Evolutionary conservation across 2,113 vertebrate genomes (phyloP).

Genomic region (Albula glossodonta): DNA sequence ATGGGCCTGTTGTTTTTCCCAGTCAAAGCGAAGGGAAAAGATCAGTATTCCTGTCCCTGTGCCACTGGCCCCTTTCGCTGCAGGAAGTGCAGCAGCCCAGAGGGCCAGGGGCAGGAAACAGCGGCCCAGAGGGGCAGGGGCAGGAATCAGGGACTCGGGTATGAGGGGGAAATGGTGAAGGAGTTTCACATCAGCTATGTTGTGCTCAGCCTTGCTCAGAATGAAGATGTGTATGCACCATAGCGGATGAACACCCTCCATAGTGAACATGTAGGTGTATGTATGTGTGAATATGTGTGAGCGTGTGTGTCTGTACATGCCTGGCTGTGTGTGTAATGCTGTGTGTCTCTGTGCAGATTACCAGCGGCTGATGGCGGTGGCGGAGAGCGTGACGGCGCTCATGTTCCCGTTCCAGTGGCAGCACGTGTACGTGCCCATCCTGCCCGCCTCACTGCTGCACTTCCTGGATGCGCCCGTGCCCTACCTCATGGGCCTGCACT

Average conservation of each 20-base stretch:
- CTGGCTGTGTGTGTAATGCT: background rate
- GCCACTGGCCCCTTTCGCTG: conserved; percentile 31
- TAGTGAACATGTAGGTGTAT: too few species aligned
- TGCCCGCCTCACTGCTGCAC: conserved; percentile 82
- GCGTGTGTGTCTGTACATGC: background rate
- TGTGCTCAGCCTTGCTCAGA: too few species aligned
- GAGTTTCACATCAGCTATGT: too few species aligned
- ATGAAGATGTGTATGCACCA: too few species aligned
- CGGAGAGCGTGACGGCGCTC: conserved; percentile 81
- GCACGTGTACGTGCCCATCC: conserved; percentile 83
- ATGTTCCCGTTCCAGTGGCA: conserved; percentile 88
- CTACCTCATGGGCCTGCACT: conserved; percentile 84
- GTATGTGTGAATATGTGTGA: too few species aligned
- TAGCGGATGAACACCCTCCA: too few species aligned
- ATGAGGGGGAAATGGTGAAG: too few species aligned
- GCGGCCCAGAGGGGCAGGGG: background rate
- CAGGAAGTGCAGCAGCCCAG: conserved; percentile 43
- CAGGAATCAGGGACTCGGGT: background rate
- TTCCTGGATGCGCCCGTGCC: conserved; percentile 84
- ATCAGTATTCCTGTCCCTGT: conserved; percentile 59
- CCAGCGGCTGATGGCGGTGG: conserved; percentile 85
- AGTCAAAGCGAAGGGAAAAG: conserved; percentile 47
- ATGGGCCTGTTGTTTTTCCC: conserved; percentile 44
- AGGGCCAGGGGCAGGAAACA: conserved; percentile 20
- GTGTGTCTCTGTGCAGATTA: conserved; percentile 68